These are phyloP conservation scores for Cheilosia vernalis DNA, from an alignment of 2,888 invertebrate genomes.

Conservation along the genomic window DNA sequence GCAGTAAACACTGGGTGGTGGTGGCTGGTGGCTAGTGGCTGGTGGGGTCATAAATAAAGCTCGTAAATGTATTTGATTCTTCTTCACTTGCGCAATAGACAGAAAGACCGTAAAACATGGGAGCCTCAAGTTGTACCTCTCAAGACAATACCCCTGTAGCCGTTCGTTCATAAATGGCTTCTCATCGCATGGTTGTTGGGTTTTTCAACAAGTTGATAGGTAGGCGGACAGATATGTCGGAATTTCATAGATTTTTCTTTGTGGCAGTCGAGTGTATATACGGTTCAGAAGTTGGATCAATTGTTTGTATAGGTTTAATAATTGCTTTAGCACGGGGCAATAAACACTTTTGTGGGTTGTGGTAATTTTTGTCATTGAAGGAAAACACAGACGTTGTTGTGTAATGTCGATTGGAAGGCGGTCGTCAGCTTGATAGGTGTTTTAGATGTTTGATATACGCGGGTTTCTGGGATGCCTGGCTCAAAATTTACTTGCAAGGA, in stretches of 20 bases:
- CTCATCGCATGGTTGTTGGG: slow-evolving; percentile 54
- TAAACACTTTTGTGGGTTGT: background rate
- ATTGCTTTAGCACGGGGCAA: background rate
- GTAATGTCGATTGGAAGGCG: too few species aligned
- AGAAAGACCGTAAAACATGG: slow-evolving; percentile 13
- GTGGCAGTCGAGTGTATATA: slow-evolving; percentile 1
- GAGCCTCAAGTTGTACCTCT: background rate
- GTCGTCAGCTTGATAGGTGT: too few species aligned
- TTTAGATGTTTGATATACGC: too few species aligned
- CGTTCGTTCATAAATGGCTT: slow-evolving; percentile 50
- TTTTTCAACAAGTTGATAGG: slow-evolving; percentile 56
- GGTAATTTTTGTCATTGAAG: background rate
- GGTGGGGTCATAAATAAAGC: slow-evolving; percentile 66
- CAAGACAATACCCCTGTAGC: slow-evolving; percentile 12
- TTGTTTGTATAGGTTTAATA: slow-evolving; percentile 13
- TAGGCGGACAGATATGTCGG: slow-evolving; percentile 39
- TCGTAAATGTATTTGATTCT: slow-evolving; percentile 57
- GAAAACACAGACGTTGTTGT: too few species aligned
- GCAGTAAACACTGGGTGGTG: slow-evolving; percentile 70
- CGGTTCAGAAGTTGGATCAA: slow-evolving; percentile 2
- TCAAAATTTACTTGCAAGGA: too few species aligned
- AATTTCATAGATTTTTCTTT: slow-evolving; percentile 27
- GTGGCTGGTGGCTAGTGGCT: too few species aligned
- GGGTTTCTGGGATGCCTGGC: too few species aligned
- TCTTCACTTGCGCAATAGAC: slow-evolving; percentile 9